phyloP scores from a whole-genome alignment of 2,888 invertebrate species.

The Heliconius ethilla region DNA sequence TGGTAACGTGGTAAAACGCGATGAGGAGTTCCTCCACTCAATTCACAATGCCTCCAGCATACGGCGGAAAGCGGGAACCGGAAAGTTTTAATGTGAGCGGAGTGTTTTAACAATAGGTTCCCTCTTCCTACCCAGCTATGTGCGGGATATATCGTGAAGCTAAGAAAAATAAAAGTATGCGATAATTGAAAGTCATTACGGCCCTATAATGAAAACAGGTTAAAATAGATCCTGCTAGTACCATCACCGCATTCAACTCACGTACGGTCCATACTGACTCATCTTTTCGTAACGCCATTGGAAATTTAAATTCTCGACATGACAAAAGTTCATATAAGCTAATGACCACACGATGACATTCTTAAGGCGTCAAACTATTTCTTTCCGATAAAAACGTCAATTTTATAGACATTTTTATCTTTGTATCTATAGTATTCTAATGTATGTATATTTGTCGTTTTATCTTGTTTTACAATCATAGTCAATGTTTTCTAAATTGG shows the following conservation, averaged over 20 bases:
- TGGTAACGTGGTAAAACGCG: too few relatives aligned
- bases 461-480: not conserved
- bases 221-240: constrained; percentile 43
- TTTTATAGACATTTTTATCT: constrained; percentile 18
- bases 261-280: constrained; percentile 65
- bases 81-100: too few relatives aligned
- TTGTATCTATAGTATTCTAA: constrained; percentile 6
- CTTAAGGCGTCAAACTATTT: constrained; percentile 18
- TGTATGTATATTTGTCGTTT: not conserved
- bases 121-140: too few relatives aligned
- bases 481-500: constrained; percentile 9
- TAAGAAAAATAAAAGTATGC: constrained; percentile 4
- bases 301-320: constrained; percentile 68
- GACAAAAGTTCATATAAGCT: constrained; percentile 39
- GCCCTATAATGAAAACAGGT: constrained; percentile 40
- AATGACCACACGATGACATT: constrained; percentile 35
- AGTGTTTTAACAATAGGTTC: too few relatives aligned
- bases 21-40: too few relatives aligned
- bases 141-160: not conserved
- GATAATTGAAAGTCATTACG: constrained; percentile 41
- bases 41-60: too few relatives aligned
- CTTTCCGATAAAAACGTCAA: constrained; percentile 23
- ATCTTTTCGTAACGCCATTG: constrained; percentile 56
- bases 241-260: constrained; percentile 61
- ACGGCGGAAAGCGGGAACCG: too few relatives aligned